Evolutionary conservation across 2,113 vertebrate genomes (phyloP).

Genomic region (Scopus umbretta): DNA sequence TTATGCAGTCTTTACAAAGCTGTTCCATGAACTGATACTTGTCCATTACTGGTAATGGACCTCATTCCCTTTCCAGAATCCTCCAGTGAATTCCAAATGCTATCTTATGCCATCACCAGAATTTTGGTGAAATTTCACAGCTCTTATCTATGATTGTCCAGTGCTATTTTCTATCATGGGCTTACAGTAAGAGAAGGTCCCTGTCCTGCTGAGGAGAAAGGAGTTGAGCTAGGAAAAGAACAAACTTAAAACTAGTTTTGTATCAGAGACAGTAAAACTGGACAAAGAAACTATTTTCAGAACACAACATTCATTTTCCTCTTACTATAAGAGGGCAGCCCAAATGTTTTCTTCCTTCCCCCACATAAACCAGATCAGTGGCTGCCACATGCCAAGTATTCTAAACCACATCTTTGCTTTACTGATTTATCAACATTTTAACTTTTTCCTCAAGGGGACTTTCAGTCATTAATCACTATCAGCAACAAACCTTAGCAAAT

Average conservation of each 20-base stretch:
- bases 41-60: neutral
- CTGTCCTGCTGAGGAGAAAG: neutral
- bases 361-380: neutral
- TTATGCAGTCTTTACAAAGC: neutral
- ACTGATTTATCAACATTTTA: neutral
- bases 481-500: neutral
- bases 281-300: neutral
- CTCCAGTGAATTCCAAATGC: neutral
- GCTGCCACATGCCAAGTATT: neutral
- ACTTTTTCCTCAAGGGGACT: neutral
- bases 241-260: neutral
- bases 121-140: neutral
- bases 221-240: neutral
- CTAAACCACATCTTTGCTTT: neutral
- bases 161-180: neutral
- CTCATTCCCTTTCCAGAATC: neutral
- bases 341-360: neutral
- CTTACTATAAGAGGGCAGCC: neutral
- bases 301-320: neutral
- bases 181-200: neutral
- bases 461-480: neutral
- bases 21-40: neutral
- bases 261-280: neutral
- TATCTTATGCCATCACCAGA: neutral
- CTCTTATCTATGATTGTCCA: neutral